Percentiles rank a stretch among this genome's conserved stretches.
Conservation (phyloP, 2,113 vertebrate genomes). For the Epinephelus fuscoguttatus region DNA sequence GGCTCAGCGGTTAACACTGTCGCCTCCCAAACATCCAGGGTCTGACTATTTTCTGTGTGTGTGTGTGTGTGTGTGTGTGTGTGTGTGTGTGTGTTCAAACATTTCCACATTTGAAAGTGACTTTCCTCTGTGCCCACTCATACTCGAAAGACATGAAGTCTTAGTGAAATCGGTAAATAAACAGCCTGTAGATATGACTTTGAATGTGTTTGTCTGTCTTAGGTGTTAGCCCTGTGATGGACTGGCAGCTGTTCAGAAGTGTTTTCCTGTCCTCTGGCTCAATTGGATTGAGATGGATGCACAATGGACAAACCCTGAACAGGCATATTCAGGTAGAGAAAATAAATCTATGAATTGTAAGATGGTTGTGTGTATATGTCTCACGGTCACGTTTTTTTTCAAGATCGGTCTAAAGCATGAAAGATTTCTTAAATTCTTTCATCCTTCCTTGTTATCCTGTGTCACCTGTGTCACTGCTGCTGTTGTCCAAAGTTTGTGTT, state of each 20-base stretch:
- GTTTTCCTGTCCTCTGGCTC: not conserved
- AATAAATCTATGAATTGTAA: not conserved
- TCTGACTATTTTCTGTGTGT: not conserved
- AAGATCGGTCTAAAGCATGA: not conserved
- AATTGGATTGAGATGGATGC: not conserved
- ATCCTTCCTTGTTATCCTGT: not conserved
- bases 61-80: no score
- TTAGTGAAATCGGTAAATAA: not conserved
- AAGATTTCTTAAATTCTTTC: not conserved
- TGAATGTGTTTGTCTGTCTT: not conserved
- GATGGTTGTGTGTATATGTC: not conserved
- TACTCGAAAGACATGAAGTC: not conserved
- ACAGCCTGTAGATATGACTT: not conserved
- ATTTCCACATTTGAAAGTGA: not conserved
- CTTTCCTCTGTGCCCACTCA: not conserved
- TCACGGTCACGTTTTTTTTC: not conserved
- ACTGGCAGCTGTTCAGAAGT: not conserved
- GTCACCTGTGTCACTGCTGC: not conserved
- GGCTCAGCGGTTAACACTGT: not conserved
- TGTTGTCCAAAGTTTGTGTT: not conserved
- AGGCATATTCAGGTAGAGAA: conserved; percentile 6
- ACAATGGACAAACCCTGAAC: not conserved
- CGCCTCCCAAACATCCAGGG: not conserved
- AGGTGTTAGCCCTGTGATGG: not conserved
- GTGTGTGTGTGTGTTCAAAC: not conserved